Percentiles rank a stretch among this genome's conserved stretches.
Conservation (phyloP, 2,888 invertebrate species). For the Mimachlamys varia region DNA sequence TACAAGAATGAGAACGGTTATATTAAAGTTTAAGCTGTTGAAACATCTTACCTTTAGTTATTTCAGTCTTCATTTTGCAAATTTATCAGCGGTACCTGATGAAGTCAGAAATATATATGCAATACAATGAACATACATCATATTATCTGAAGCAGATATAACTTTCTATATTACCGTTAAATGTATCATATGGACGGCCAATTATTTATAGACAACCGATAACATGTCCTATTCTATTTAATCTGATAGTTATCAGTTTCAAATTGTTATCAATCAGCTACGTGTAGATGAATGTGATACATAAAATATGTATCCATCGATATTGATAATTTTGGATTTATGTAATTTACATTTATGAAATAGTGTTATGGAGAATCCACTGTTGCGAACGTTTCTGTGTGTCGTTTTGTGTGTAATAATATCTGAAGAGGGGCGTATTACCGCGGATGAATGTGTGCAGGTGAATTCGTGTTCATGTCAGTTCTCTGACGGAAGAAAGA, state of each 20-base stretch:
- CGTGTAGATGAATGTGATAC: not conserved
- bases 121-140: too few species aligned
- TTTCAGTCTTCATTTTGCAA: too few species aligned
- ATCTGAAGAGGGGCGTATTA: not conserved
- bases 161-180: too few species aligned
- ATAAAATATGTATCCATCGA: not conserved
- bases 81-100: too few species aligned
- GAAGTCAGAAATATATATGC: too few species aligned
- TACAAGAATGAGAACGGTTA: too few species aligned
- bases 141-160: too few species aligned
- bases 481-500: not conserved
- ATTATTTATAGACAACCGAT: not conserved
- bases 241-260: not conserved
- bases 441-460: not conserved
- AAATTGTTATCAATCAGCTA: constrained; percentile 4
- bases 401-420: not conserved
- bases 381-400: not conserved
- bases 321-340: not conserved
- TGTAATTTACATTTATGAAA: not conserved
- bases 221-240: not conserved
- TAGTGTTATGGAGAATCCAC: not conserved
- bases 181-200: not conserved
- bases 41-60: too few species aligned
- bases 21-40: too few species aligned
- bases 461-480: not conserved